Base-by-base conservation (phyloP, 2,113 vertebrate species). In the Cochlearius cochlearius region DNA sequence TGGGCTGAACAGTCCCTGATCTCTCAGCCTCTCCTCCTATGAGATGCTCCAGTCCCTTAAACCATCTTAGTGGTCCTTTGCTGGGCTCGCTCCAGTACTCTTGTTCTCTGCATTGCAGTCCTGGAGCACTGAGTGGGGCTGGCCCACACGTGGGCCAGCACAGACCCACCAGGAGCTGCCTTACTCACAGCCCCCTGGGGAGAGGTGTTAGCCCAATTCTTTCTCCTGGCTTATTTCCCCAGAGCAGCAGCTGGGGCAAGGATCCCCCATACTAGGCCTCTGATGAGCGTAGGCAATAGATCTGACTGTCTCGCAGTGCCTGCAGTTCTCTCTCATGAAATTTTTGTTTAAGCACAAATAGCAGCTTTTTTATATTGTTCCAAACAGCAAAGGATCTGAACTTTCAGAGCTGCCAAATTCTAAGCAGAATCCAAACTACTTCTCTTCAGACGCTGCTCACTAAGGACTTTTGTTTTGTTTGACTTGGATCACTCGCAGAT, bases 391-490 rank as follows among this genome's bases (percentile, higher is more conserved):
- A 63, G 63, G 73, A 73, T 56, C 73, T 88, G 88, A 90, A 87
- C 71, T 92, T 95, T 91, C 56, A 85, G 92, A 94, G 53, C 58
- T 96, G 90, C 82, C 95, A 94, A 87, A 92, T 94, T 92, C 63
- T 96, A 94, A 86, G 77, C 36, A 83, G 89, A 93, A 97, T 94
- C 83, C 63, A 95, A 94, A 63, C 27, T 63, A 56, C 56, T 96
- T 93, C 47, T 92, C 68, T 88, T 62, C 32, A 92, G 73, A 94
- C 88, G 45, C 22, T 92, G 78, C 78, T 96, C 79, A 68, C 62
- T 75, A 66, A 92, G 25, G 52, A 41, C 83, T 93, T 82, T 67
- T 86, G 68, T 88, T 83, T 50, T 69, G 26, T 83, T 80, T 71
- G 60, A 88, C 45, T 95, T 92, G 39, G 83, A 81, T 89, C 68